These are phyloP conservation scores for Calephelis perditalis DNA, from an alignment of 2,888 invertebrate species.

Conservation along the genomic window DNA sequence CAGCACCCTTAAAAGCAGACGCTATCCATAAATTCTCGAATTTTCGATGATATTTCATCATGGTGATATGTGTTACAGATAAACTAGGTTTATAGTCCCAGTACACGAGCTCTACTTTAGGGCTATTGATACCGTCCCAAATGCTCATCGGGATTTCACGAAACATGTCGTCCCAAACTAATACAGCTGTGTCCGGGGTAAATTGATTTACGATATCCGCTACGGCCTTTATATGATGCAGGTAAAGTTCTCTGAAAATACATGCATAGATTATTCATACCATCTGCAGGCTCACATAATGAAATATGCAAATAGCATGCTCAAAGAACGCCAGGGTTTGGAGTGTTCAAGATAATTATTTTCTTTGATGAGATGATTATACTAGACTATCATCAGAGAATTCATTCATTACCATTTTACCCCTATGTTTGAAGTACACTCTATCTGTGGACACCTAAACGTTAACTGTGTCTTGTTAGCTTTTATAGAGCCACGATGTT, in stretches of 20 bases:
- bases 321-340: no score
- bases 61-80: conserved; percentile 39
- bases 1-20: conserved; percentile 90
- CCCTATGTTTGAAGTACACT: no score
- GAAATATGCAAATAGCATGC: no score
- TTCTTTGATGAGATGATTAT: no score
- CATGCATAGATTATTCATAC: not conserved
- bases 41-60: conserved; percentile 44
- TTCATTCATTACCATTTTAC: no score
- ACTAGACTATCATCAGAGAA: no score
- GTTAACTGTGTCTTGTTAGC: no score
- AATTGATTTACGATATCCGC: conserved; percentile 62
- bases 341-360: no score
- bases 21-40: conserved; percentile 88
- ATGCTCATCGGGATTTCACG: conserved; percentile 70
- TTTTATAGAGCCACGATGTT: no score
- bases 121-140: conserved; percentile 59
- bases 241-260: conserved; percentile 74
- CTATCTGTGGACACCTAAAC: no score
- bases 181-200: conserved; percentile 72
- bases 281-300: no score
- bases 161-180: conserved; percentile 93
- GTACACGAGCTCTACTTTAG: conserved; percentile 81
- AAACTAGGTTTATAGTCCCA: conserved; percentile 80
- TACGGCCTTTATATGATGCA: conserved; percentile 79